Evolutionary conservation across 92 coral and sea anemone species (phyloP), one percentile per base, ranked within the genome.

Genomic region (Parazoanthus swiftii): DNA sequence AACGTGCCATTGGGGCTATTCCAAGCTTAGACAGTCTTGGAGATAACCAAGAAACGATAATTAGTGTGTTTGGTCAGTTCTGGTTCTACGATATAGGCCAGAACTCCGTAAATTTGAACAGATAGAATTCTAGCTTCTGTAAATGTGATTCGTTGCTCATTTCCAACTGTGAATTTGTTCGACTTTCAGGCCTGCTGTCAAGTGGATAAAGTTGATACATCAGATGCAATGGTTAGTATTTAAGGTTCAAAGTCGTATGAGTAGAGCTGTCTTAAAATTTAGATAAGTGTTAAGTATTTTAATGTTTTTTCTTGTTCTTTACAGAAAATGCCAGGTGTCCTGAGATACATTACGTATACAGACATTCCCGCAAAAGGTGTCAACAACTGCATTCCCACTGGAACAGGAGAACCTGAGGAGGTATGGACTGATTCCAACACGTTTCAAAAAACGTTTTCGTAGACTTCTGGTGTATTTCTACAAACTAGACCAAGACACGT

Each of bases 301-400:
- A 48, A 48, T 8, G 11, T 75, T 16, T 75, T 75, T 38, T 36
- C 46, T 36, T 75, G 79, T 75, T 5, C 59, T 75, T 5, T 86
- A 51, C 71, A 96, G 98, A 89, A 89, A 74, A 71, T 96, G 80
- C 96, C 96, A 21, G 98, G 98, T 16, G 98, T 96, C 13, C 79
- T 96, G 71, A 91, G 89, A 59, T 96, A 77, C 68, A 85, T 96
- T 74, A 91, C 87, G 18, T 93, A 92, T 4, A 38, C 87, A 70
- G 94, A 91, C 86, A 94, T 96, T 84, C 98, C 98, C 11, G 29
- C 91, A 76, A 88, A 92, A 80, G 98, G 98, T 14, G 89, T 86
- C 82, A 96, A 96, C 86, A 94, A 88, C 82, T 94, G 93, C 72
- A 80, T 88, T 89, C 92, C 92, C 36, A 16, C 91, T n/a, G 74